Conservation (phyloP, 1,140 invertebrate genomes). For the Hetaerina americana region DNA sequence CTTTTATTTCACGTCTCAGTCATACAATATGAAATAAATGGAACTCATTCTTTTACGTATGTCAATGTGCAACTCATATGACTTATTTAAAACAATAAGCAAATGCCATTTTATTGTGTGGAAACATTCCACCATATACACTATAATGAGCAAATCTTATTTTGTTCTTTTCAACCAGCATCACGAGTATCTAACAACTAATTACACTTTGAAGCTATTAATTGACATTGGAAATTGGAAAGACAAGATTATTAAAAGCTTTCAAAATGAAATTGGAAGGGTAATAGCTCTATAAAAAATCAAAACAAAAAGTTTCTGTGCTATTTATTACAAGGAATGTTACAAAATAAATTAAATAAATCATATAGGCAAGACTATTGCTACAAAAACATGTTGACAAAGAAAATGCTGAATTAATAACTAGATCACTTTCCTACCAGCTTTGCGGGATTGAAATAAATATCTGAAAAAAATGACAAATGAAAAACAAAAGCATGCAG, state of each 20-base stretch:
- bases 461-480: background rate
- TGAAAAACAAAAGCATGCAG: background rate
- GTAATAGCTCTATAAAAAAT: background rate
- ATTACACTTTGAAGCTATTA: background rate
- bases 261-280: background rate
- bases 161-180: background rate
- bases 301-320: background rate
- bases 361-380: background rate
- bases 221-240: background rate
- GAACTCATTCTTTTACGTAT: background rate
- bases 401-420: background rate
- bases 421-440: background rate
- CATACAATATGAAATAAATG: background rate
- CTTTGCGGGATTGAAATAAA: background rate
- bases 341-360: background rate
- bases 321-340: background rate
- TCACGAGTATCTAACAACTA: background rate
- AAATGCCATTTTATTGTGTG: background rate
- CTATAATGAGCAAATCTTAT: background rate
- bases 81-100: background rate
- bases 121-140: background rate
- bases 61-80: background rate
- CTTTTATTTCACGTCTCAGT: background rate
- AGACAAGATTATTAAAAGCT: background rate
- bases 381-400: background rate